Evolutionary conservation across 1,140 invertebrate genomes (phyloP).

Genomic region (Lucilia cuprina): DNA sequence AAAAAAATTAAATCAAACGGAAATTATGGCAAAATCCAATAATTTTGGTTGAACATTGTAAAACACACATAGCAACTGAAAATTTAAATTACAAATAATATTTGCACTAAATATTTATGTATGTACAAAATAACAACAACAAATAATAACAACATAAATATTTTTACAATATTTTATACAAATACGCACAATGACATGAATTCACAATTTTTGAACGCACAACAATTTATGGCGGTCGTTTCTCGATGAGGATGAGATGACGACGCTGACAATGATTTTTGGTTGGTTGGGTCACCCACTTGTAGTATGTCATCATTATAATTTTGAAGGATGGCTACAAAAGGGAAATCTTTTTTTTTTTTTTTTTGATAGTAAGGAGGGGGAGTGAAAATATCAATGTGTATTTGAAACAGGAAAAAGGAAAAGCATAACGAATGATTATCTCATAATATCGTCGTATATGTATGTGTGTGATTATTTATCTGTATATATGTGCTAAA

Average conservation of each 20-base stretch:
- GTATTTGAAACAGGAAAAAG: neutral
- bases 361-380: too few species aligned
- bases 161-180: neutral
- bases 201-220: neutral
- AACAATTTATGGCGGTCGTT: neutral
- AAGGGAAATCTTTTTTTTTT: neutral
- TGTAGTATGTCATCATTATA: neutral
- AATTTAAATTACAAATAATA: neutral
- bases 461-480: neutral
- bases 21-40: neutral
- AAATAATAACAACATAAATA: neutral
- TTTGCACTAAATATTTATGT: neutral
- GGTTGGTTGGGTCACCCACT: neutral
- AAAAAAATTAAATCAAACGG: conserved; percentile 2
- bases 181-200: neutral
- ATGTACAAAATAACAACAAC: neutral
- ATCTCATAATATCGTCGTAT: neutral
- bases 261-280: neutral
- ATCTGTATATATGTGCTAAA: neutral
- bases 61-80: neutral
- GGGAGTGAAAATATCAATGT: neutral
- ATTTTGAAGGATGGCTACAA: neutral
- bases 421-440: neutral
- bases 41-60: neutral
- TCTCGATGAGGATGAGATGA: neutral